Percentiles rank a stretch among this genome's conserved stretches.
Conservation (phyloP, 1,140 invertebrate species). For the Trinorchestia longiramus region DNA sequence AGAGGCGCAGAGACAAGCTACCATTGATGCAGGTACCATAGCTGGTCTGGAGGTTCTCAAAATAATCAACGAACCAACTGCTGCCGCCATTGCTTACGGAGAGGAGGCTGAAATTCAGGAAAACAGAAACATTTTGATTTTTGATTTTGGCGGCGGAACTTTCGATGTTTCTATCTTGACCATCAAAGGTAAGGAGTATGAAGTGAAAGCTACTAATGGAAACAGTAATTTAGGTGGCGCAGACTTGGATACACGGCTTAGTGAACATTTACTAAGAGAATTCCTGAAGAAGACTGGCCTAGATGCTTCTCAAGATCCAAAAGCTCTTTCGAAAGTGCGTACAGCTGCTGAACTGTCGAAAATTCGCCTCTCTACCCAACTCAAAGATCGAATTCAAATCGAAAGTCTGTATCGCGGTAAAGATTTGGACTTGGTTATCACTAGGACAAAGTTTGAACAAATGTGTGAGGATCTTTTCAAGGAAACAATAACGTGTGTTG, state of each 20-base stretch:
- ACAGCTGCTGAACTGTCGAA: slow-evolving; percentile 98
- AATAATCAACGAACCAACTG: slow-evolving; percentile 90
- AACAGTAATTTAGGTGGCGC: slow-evolving; percentile 98
- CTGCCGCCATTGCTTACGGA: slow-evolving; percentile 99
- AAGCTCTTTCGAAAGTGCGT: slow-evolving; percentile 83
- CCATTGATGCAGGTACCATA: no score
- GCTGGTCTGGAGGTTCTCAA: slow-evolving; percentile 40
- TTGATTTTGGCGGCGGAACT: slow-evolving; percentile 99
- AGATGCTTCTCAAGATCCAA: slow-evolving; percentile 93
- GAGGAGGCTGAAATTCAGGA: slow-evolving; percentile 96
- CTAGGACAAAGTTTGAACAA: slow-evolving; percentile 99
- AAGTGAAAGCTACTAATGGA: slow-evolving; percentile 97
- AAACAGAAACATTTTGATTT: slow-evolving; percentile 98
- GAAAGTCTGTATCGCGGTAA: slow-evolving; percentile 99
- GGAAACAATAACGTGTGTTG: slow-evolving; percentile 97
- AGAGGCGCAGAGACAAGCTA: slow-evolving; percentile 7
- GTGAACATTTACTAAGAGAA: slow-evolving; percentile 98
- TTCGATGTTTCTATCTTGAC: slow-evolving; percentile 99
- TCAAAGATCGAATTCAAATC: slow-evolving; percentile 98
- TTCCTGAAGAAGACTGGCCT: slow-evolving; percentile 99
- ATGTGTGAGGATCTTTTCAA: slow-evolving; percentile 99
- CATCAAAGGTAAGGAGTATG: slow-evolving; percentile 96
- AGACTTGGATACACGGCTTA: slow-evolving; percentile 98
- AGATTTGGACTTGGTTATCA: slow-evolving; percentile 99
- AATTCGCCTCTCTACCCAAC: slow-evolving; percentile 92